Evolutionary conservation across 2,797 vertebrate genomes (phyloP).

Genomic region (Botia kubotai): DNA sequence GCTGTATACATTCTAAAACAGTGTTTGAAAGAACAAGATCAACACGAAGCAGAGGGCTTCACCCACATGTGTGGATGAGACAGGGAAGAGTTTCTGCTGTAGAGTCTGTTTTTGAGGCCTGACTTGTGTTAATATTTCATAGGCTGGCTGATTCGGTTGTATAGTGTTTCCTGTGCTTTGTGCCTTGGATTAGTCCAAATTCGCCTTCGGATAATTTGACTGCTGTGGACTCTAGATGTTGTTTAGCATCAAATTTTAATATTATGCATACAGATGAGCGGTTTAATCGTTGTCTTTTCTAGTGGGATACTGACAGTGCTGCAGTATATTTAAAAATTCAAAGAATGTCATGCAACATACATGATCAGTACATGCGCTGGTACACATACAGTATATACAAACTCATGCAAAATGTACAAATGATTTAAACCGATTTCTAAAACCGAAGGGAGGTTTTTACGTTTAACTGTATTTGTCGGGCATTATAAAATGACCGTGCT

Average conservation of each 20-base stretch:
- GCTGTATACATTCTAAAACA: too few species aligned
- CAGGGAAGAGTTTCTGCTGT: slow-evolving; percentile 16
- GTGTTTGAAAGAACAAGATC: background rate
- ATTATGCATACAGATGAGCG: background rate
- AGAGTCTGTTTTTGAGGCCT: slow-evolving; percentile 36
- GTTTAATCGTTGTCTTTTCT: too few species aligned
- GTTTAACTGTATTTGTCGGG: background rate
- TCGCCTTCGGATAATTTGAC: slow-evolving; percentile 20
- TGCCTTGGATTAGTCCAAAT: slow-evolving; percentile 21
- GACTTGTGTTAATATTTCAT: slow-evolving; percentile 65
- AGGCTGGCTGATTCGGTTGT: slow-evolving; percentile 51
- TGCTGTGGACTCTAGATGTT: slow-evolving; percentile 3
- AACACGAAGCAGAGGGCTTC: background rate
- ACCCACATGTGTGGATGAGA: background rate
- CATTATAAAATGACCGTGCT: too few species aligned
- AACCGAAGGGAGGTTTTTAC: too few species aligned
- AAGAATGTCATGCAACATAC: background rate
- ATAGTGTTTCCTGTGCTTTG: slow-evolving; percentile 55
- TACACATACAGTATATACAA: background rate
- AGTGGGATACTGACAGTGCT: too few species aligned
- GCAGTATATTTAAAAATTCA: background rate
- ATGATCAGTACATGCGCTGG: background rate
- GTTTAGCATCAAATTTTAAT: background rate
- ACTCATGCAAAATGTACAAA: background rate
- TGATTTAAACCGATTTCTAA: background rate